phyloP scores from a whole-genome alignment of 2,888 invertebrate genomes.

The Strigamia crassipes region DNA sequence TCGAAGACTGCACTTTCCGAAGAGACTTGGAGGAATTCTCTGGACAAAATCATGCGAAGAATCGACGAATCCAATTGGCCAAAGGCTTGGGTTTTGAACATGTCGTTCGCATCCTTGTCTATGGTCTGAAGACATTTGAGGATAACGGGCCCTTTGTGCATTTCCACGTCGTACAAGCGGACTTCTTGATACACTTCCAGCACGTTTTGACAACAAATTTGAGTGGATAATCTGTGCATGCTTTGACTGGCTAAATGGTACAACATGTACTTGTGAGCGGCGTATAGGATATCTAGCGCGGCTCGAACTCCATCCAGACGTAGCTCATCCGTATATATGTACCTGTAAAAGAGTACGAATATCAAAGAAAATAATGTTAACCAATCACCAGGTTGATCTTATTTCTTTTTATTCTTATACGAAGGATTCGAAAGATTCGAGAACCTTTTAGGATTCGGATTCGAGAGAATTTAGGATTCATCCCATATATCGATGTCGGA shows the following conservation, averaged over 20 bases:
- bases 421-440: no score
- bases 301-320: conserved; percentile 68
- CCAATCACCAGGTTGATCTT: no score
- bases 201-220: conserved; percentile 69
- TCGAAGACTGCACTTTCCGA: conserved; percentile 65
- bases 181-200: conserved; percentile 67
- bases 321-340: conserved; percentile 69
- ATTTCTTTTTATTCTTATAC: no score
- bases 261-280: conserved; percentile 75
- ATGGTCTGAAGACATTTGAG: conserved; percentile 70
- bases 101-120: conserved; percentile 65
- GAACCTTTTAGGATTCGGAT: no score
- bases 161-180: conserved; percentile 55
- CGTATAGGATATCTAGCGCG: conserved; percentile 72
- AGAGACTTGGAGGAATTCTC: conserved; percentile 70
- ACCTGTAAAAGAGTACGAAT: conserved; percentile 60
- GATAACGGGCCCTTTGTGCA: conserved; percentile 60
- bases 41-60: conserved; percentile 68
- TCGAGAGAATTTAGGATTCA: no score
- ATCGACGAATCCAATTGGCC: conserved; percentile 71
- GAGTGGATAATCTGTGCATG: conserved; percentile 68
- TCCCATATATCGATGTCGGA: no score
- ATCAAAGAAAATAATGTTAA: no score
- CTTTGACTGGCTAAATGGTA: conserved; percentile 71
- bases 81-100: conserved; percentile 64